Evolutionary conservation across 2,888 invertebrate species (phyloP).

Genomic region (Apeira syringaria): DNA sequence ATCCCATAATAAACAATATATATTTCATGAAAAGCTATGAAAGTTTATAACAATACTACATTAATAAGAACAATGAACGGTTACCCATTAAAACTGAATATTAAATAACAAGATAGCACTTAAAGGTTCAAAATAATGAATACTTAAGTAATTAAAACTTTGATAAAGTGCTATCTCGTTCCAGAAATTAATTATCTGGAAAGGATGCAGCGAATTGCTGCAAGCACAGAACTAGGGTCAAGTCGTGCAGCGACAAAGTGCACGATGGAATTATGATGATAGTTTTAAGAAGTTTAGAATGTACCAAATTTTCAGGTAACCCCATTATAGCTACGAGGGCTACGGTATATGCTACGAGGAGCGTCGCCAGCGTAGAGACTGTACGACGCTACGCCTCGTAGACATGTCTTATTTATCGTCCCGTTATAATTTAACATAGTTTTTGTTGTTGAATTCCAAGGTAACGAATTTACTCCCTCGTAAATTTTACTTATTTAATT

Average conservation of each 20-base stretch:
- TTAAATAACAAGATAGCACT: too few species aligned
- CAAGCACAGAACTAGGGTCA: constrained; percentile 46
- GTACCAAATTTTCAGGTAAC: constrained; percentile 63
- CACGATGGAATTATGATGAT: constrained; percentile 75
- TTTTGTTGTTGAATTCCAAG: constrained; percentile 56
- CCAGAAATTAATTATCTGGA: constrained; percentile 51
- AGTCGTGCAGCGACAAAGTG: constrained; percentile 65
- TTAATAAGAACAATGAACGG: too few species aligned
- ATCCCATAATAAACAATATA: too few species aligned
- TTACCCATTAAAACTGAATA: too few species aligned
- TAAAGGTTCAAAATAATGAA: constrained; percentile 12
- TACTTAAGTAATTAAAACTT: constrained; percentile 16
- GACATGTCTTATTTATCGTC: constrained; percentile 64
- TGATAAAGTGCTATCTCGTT: constrained; percentile 32
- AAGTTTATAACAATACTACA: too few species aligned
- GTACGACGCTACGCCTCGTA: constrained; percentile 57
- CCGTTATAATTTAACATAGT: constrained; percentile 46
- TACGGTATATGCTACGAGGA: constrained; percentile 51
- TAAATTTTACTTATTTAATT: constrained; percentile 38
- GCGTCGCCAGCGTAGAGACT: constrained; percentile 36
- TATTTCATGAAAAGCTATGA: too few species aligned
- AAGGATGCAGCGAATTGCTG: constrained; percentile 56
- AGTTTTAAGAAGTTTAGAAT: constrained; percentile 76
- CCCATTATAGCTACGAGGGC: constrained; percentile 32
- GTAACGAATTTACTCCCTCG: constrained; percentile 28